These are phyloP conservation scores for Aphaenogaster ashmeadi DNA, from an alignment of 1,140 invertebrate genomes.

Conservation along the genomic window DNA sequence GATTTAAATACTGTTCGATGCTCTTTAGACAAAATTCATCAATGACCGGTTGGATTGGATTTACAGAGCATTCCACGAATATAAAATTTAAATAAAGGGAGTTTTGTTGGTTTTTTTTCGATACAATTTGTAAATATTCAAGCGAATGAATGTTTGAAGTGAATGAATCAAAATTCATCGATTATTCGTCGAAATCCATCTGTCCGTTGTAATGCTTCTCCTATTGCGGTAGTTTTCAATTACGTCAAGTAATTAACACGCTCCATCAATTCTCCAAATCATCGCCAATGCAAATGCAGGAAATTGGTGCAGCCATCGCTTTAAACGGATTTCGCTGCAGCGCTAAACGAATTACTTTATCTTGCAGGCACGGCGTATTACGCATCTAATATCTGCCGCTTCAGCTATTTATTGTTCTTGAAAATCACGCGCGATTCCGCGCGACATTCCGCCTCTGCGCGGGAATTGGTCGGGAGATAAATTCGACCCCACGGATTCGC, in stretches of 20 bases:
- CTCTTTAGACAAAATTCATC: neutral
- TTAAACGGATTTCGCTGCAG: neutral
- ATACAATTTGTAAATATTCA: neutral
- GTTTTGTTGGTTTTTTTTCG: neutral
- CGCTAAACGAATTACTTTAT: constrained; percentile 21
- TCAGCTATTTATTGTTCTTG: neutral
- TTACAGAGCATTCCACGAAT: neutral
- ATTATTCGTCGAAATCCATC: neutral
- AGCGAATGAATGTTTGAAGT: neutral
- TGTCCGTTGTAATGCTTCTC: neutral
- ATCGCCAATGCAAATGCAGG: constrained; percentile 33
- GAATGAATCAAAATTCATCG: constrained; percentile 1
- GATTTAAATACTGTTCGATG: constrained; percentile 16
- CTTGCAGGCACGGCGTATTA: neutral
- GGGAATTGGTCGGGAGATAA: neutral
- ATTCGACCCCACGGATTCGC: neutral
- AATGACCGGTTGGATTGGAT: neutral
- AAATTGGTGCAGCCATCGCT: constrained; percentile 26
- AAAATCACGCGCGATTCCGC: neutral
- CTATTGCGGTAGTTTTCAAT: constrained; percentile 65
- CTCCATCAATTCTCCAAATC: constrained; percentile 67
- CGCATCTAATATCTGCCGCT: neutral
- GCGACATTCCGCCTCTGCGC: neutral
- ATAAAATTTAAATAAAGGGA: neutral
- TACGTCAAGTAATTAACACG: constrained; percentile 68